Evolutionary conservation across 2,797 vertebrate species (phyloP).

Genomic region (Scolopax rusticola): DNA sequence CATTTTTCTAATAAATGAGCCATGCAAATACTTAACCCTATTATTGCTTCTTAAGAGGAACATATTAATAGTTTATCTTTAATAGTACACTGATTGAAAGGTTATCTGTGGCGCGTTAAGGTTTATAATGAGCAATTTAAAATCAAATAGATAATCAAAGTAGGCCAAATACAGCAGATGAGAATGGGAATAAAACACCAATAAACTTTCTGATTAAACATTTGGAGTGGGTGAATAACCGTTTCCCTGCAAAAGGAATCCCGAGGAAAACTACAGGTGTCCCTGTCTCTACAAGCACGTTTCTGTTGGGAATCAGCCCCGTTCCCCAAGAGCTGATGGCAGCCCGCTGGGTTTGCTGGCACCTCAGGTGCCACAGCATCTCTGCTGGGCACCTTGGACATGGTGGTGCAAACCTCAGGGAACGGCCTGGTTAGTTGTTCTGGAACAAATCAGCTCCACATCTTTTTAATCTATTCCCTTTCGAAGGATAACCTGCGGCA

Average conservation of each 20-base stretch:
- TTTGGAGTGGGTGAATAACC: neutral
- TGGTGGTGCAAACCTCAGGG: neutral
- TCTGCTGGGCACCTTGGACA: neutral
- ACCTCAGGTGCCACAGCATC: accelerated
- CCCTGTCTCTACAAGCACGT: neutral
- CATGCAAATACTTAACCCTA: conserved; percentile 39
- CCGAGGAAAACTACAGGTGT: neutral
- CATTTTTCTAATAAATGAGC: conserved; percentile 52
- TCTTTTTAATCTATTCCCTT: neutral
- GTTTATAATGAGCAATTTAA: neutral
- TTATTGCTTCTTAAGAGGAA: conserved; percentile 15
- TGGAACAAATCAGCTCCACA: neutral
- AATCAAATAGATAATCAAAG: neutral
- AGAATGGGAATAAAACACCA: neutral
- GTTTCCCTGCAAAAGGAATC: neutral
- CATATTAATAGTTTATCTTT: conserved; percentile 3
- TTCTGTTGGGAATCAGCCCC: neutral
- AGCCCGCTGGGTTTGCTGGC: neutral
- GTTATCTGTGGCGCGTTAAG: neutral
- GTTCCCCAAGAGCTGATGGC: neutral
- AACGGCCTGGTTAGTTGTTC: neutral
- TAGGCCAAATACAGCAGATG: neutral
- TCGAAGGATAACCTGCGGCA: neutral
- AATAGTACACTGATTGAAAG: neutral
- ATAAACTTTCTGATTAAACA: neutral